A percentile compares a stretch with the other conserved stretches of the same genome.
Conservation (phyloP, 1,140 invertebrate species). For the Acromyrmex charruanus region DNA sequence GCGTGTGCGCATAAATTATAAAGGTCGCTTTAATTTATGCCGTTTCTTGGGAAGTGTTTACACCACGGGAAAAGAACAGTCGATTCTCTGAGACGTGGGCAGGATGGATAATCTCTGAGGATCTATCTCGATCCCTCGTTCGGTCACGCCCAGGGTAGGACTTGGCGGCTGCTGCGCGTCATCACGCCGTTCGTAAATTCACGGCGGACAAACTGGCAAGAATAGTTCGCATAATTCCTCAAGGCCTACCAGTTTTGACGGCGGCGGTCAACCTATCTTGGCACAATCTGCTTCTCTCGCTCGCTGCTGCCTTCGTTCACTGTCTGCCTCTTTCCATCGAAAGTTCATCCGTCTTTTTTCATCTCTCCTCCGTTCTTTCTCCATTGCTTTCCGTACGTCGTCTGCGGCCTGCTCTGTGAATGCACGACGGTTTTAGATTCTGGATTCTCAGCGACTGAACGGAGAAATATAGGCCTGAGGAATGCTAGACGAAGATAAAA, state of each 20-base stretch:
- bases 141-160: slow-evolving; percentile 70
- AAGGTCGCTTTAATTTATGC: slow-evolving; percentile 31
- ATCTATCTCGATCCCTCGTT: slow-evolving; percentile 60
- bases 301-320: slow-evolving; percentile 59
- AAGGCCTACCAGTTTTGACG: slow-evolving; percentile 87
- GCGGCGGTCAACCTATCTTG: slow-evolving; percentile 83
- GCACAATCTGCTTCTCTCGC: slow-evolving; percentile 83
- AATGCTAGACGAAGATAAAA: slow-evolving; percentile 24
- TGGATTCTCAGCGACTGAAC: slow-evolving; percentile 43
- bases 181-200: slow-evolving; percentile 83
- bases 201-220: slow-evolving; percentile 83
- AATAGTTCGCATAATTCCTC: slow-evolving; percentile 87
- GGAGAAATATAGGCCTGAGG: slow-evolving; percentile 29
- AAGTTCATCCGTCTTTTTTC: slow-evolving; percentile 41
- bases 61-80: slow-evolving; percentile 1
- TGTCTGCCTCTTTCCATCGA: slow-evolving; percentile 64
- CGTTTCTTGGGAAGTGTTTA: slow-evolving; percentile 54
- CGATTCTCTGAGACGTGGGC: slow-evolving; percentile 34
- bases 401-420: slow-evolving; percentile 50
- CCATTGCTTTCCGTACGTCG: slow-evolving; percentile 46
- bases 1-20: slow-evolving; percentile 52
- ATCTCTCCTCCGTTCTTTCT: slow-evolving; percentile 31
- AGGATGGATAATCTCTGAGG: slow-evolving; percentile 58
- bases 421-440: slow-evolving; percentile 58
- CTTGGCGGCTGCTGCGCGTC: slow-evolving; percentile 70